Base-by-base conservation (phyloP, 2,888 invertebrate species). In the Trimorus sp. region DNA sequence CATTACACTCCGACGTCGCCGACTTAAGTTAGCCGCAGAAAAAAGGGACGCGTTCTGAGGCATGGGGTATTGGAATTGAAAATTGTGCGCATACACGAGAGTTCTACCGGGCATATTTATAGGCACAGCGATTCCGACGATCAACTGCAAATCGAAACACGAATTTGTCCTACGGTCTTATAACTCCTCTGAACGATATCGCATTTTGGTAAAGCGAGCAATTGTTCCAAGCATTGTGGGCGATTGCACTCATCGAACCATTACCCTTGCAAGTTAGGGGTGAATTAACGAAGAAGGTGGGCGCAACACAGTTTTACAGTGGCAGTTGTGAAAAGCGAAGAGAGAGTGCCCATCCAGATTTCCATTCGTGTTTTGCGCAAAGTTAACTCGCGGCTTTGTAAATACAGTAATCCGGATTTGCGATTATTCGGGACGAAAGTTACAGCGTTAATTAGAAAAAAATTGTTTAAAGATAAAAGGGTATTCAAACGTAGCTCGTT, bases 1-100 rank as follows among this genome's bases (percentile, higher is more conserved):
- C 14, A 83, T 77, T 37, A 76, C 62, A 66, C 59, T 81, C 69
- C 85, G 85, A 51, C 87, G 87, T 14, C 85, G 87, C 40, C 87
- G 84, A 66, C 85, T 81, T 16, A 84, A 83, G 65, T 65, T 26
- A 56, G 83, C 78, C 62, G 90, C 89, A 81, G 92, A 92, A 84
- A 93, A 94, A 71, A 93, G 84, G 0, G 93, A 90, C 49, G 93
- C 92, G 85, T 94, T 94, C 68, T 88, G 86, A 60, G 94, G 93
- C 83, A 94, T 90, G 0, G 90, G 40, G 87, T 94, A 95, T 87
- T 95, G 95, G 88, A 94, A 95, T 89, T 95, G 95, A 79, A 95
- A 93, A 89, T 95, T 95, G 66, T 93, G 93, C 0, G 93, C 93
- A 80, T 94, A 94, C 0, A 92, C 90, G 83, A 95, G 88, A 70